These are phyloP conservation scores for Lepidochrysops patricia DNA, from an alignment of 2,888 invertebrate species.

Conservation along the genomic window DNA sequence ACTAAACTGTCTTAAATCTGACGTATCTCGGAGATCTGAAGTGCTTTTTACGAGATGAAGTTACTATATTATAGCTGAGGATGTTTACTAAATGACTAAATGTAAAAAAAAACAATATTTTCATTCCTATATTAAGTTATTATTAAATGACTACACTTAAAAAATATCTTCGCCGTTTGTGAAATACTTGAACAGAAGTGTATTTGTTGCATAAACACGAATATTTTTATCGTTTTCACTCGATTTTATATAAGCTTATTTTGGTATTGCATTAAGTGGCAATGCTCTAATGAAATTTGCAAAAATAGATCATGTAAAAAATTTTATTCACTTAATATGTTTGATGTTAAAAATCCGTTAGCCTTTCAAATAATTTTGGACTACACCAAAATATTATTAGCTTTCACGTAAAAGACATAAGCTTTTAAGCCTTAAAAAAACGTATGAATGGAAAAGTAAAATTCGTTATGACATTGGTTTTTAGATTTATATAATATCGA, in stretches of 20 bases:
- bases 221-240: too few relatives aligned
- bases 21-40: too few relatives aligned
- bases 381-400: neutral
- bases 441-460: neutral
- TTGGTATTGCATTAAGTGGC: neutral
- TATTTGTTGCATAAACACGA: too few relatives aligned
- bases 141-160: too few relatives aligned
- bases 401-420: neutral
- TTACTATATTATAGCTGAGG: too few relatives aligned
- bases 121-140: too few relatives aligned
- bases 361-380: neutral
- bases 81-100: too few relatives aligned
- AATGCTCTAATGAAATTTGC: neutral
- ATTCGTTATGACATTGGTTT: constrained; percentile 1
- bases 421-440: neutral
- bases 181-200: too few relatives aligned
- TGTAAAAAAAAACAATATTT: too few relatives aligned
- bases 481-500: constrained; percentile 17
- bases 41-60: too few relatives aligned
- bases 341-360: neutral
- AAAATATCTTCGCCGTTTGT: too few relatives aligned
- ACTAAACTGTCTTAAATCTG: too few relatives aligned
- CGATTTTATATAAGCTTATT: neutral
- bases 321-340: neutral
- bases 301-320: neutral